Conservation (phyloP, 92 coral and sea anemone genomes). For the Desmophyllum pertusum region DNA sequence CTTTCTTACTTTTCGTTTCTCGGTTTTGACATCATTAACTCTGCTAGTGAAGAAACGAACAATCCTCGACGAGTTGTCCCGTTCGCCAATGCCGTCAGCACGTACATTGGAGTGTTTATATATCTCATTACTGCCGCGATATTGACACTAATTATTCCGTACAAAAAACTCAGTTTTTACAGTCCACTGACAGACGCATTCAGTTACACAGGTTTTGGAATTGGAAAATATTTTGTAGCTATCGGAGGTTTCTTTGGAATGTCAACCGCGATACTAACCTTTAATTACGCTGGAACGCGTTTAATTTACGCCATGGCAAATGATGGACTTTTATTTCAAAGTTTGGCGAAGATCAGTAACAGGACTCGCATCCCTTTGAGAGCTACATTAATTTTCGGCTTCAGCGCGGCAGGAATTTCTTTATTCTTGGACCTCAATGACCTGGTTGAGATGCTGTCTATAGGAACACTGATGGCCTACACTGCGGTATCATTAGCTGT, state of each 20-base stretch:
- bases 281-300: slow-evolving; percentile 74
- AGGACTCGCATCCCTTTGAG: slow-evolving; percentile 62
- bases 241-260: slow-evolving; percentile 84
- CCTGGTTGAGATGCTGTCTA: slow-evolving; percentile 81
- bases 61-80: slow-evolving; percentile 73
- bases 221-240: slow-evolving; percentile 81
- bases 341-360: slow-evolving; percentile 57
- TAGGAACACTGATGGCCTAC: slow-evolving; percentile 86
- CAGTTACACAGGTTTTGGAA: slow-evolving; percentile 62
- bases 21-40: slow-evolving; percentile 83
- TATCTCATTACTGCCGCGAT: slow-evolving; percentile 75
- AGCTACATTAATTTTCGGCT: slow-evolving; percentile 68
- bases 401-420: slow-evolving; percentile 59
- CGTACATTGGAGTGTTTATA: slow-evolving; percentile 74
- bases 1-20: slow-evolving; percentile 83
- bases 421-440: slow-evolving; percentile 66
- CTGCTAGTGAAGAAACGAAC: slow-evolving; percentile 79
- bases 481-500: slow-evolving; percentile 77
- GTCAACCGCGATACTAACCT: slow-evolving; percentile 72
- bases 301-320: slow-evolving; percentile 83
- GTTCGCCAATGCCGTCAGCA: slow-evolving; percentile 66
- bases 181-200: slow-evolving; percentile 76
- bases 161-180: slow-evolving; percentile 55
- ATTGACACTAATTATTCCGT: slow-evolving; percentile 82
- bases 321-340: slow-evolving; percentile 72